Conservation (phyloP, 2,113 vertebrate species). For the Serilophus lunatus region DNA sequence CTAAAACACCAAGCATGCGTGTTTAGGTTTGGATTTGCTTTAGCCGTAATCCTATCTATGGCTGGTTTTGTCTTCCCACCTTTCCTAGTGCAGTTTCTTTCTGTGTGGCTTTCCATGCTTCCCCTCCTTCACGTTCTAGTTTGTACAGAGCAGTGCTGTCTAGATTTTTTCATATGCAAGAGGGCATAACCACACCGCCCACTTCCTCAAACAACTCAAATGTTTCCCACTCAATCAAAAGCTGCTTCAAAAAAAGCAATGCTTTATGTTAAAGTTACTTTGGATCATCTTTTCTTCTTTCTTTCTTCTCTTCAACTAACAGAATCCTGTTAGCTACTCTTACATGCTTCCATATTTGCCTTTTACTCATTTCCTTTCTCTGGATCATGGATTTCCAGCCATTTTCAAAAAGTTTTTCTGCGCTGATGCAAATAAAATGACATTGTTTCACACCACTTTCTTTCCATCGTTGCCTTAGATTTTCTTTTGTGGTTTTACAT, state of each 20-base stretch:
- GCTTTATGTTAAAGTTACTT: background rate
- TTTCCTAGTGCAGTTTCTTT: background rate
- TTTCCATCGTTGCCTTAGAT: background rate
- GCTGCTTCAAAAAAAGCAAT: background rate
- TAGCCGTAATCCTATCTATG: background rate
- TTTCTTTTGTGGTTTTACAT: constrained; percentile 43
- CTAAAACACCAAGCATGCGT: background rate
- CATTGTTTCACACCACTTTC: background rate
- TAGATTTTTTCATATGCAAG: background rate
- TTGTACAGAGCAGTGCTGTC: background rate
- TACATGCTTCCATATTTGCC: background rate
- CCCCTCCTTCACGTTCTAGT: background rate
- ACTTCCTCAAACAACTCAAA: background rate
- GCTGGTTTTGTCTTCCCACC: background rate
- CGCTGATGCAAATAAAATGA: background rate
- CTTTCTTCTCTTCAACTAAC: background rate
- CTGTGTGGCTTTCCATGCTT: background rate
- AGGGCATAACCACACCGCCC: background rate
- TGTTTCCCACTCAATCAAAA: background rate
- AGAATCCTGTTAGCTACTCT: background rate
- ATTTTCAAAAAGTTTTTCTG: background rate
- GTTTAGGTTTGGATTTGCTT: background rate
- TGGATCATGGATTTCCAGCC: background rate
- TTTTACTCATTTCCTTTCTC: background rate
- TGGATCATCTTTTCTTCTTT: background rate